These are phyloP conservation scores for Pentalonia nigronervosa DNA, from an alignment of 1,140 invertebrate species.

Conservation along the genomic window DNA sequence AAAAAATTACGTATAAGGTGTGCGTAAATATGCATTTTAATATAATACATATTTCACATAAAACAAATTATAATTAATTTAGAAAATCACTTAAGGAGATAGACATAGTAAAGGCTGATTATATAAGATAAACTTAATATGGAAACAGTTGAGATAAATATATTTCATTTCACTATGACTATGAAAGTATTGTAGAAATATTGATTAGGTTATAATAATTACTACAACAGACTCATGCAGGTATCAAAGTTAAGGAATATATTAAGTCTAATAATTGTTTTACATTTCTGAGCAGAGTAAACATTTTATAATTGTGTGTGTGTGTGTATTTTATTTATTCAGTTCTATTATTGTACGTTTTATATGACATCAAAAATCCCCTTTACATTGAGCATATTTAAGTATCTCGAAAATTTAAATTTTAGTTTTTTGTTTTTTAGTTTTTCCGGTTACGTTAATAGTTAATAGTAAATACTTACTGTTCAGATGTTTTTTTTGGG, in stretches of 20 bases:
- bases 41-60: not conserved
- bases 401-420: not conserved
- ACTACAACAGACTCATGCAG: not conserved
- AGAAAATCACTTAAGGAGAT: not conserved
- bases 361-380: not conserved
- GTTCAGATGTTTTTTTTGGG: conserved; percentile 67
- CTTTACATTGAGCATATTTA: not conserved
- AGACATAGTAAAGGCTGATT: not conserved
- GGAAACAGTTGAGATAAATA: not conserved
- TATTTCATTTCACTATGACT: not conserved
- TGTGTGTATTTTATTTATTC: not conserved
- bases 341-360: not conserved
- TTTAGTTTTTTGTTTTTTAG: not conserved
- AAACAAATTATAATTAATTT: not conserved
- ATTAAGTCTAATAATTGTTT: not conserved
- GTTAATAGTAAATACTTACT: conserved; percentile 55
- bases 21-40: not conserved
- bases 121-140: not conserved
- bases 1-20: not conserved
- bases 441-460: not conserved
- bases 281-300: not conserved
- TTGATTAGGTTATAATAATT: not conserved
- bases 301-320: not conserved
- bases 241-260: not conserved
- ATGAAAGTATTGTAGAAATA: not conserved